A percentile compares a stretch with the other conserved stretches of the same genome.
phyloP scores from a whole-genome alignment of 2,797 vertebrate genomes.

The Betta splendens region DNA sequence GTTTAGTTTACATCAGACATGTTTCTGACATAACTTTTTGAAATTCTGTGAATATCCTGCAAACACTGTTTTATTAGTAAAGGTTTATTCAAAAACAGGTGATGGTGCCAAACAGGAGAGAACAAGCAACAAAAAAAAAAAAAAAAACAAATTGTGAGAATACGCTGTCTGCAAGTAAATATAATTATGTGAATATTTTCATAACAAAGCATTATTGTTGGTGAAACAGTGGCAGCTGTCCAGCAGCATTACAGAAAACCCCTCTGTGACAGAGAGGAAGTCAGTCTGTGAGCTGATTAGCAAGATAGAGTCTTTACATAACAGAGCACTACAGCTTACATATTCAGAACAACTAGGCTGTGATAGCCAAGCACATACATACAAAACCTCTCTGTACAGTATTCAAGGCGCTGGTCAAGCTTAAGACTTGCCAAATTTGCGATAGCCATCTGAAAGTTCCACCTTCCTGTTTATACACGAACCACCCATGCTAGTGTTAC shows the following conservation, averaged over 20 bases:
- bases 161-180: too few relatives aligned
- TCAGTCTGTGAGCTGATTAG: conserved; percentile 29
- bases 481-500: conserved; percentile 59
- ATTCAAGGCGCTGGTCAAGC: conserved; percentile 10
- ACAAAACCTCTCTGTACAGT: conserved; percentile 21
- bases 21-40: too few relatives aligned
- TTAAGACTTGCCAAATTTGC: conserved; percentile 28
- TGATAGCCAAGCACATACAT: background rate
- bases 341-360: too few relatives aligned
- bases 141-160: too few relatives aligned
- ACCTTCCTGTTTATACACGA: conserved; percentile 56
- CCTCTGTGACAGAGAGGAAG: conserved; percentile 34
- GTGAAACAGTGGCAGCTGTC: conserved; percentile 17
- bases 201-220: conserved; percentile 16
- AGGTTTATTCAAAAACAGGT: background rate
- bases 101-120: background rate
- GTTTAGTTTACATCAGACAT: too few relatives aligned
- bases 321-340: too few relatives aligned
- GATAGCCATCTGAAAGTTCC: conserved; percentile 46
- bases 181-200: too few relatives aligned
- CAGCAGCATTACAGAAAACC: conserved; percentile 19
- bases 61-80: background rate
- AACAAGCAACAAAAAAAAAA: background rate
- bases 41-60: background rate
- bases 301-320: conserved; percentile 12